phyloP scores from a whole-genome alignment of 2,113 vertebrate genomes.

The Sebastes schlegelii region DNA sequence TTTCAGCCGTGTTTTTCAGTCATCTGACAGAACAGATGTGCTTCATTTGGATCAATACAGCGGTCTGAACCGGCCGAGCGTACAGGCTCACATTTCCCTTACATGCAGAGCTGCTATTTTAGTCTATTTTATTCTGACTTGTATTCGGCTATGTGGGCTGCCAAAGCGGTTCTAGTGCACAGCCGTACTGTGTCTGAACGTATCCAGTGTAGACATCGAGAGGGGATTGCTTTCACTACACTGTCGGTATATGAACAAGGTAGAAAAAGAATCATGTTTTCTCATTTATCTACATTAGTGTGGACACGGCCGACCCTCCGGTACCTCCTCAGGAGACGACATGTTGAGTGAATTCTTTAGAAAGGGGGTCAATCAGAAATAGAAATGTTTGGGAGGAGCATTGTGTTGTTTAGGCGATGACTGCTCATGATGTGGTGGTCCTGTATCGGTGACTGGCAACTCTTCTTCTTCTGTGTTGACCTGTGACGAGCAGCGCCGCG shows the following conservation, averaged over 20 bases:
- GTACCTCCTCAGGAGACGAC: too few species aligned
- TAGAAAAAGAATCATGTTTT: too few species aligned
- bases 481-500: slow-evolving; percentile 6
- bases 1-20: too few species aligned
- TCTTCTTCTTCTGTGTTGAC: not conserved
- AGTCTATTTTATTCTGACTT: not conserved
- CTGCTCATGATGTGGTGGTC: not conserved
- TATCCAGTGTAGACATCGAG: too few species aligned
- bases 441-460: not conserved
- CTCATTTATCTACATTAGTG: slow-evolving; percentile 13
- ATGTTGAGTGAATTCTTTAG: not conserved
- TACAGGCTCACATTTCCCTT: not conserved
- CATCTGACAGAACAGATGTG: too few species aligned
- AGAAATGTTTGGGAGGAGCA: not conserved
- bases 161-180: not conserved
- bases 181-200: too few species aligned
- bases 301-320: not conserved
- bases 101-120: not conserved
- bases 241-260: too few species aligned
- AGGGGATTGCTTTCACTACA: too few species aligned
- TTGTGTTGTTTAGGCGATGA: not conserved
- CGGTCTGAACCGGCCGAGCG: too few species aligned
- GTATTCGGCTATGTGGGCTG: not conserved
- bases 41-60: too few species aligned
- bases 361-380: not conserved